Evolutionary conservation across 2,113 vertebrate genomes (phyloP), one percentile per base, ranked within the genome.

Genomic region (Ptilorrhoa leucosticta): DNA sequence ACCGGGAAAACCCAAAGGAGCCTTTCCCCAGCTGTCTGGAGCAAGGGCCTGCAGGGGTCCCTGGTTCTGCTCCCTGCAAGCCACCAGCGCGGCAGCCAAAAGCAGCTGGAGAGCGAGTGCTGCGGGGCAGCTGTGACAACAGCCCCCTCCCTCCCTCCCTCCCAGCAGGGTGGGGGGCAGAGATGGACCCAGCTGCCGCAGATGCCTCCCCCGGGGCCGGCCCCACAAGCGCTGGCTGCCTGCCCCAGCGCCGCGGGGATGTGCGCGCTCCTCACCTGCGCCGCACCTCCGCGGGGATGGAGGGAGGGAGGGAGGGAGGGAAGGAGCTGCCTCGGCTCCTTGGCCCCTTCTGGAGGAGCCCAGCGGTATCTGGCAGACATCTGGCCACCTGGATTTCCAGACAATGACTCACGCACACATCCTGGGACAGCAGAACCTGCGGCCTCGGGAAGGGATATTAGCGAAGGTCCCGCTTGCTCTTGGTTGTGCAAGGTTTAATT

Each of bases 341-440:
- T 8, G 30, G 2, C 56, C 89, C 87, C 64, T 50, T 11, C 35
- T n/a, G 85, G 30, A 86, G 58, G 54, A 78, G 92, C 9, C 47
- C 79, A 3, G 76, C 72, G 3, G 81, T 4, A 65, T 93, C 94
- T 83, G 93, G 95, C 11, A 42, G 75, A 93, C 94, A 93, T 91
- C 93, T 94, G 96, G 96, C 93, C 83, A 91, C 64, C 92, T 60
- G 80, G 77, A 97, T 97, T 95, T 94, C 89, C 93, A 96, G 96
- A 95, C 94, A 94, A 13, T 95, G 95, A 94, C 94, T 96, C 94
- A 93, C 5, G 18, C 75, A 56, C 71, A 4, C 85, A 81, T 93
- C 87, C 95, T 66, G 84, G 87, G 96, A 92, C 78, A 66, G 90
- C 87, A 51, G 63, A 73, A 87, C 70, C 92, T 80, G 82, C 44